Base-by-base conservation (phyloP, 2,797 vertebrate species). In the Zalophus californianus region DNA sequence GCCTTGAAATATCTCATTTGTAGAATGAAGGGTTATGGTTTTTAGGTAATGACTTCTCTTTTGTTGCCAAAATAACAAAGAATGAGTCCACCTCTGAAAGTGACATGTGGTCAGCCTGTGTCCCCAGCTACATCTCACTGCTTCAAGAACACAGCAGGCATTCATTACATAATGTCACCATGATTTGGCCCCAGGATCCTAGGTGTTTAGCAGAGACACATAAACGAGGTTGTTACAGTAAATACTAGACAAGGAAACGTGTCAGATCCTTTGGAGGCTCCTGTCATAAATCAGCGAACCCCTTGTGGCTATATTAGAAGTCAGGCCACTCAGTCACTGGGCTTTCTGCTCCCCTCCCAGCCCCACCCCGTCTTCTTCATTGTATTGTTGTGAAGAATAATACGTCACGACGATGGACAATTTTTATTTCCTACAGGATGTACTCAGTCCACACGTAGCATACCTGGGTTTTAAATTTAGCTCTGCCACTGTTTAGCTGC, bases 21-120 rank as follows among this genome's bases (percentile, higher is more conserved):
- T 27, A 54, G 78, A 95, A 80, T 48, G 35, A 95, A 95, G 41
- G 12, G 13, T 56, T 85, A 86, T 48, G 21, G 48, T 89, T 91
- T 79, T 89, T 9, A 86, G 16, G 78, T 58, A 79, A 89, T 6
- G 50, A 13, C 41, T 75, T 90, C 32, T 80, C 60, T 92, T 90
- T 62, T 77, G 56, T 64, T 32, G 54, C 14, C 15, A 21, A 32
- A 72, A 64, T 64, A 15, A n/a, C 58, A 44, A 48, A 54, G 35
- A 79, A 54, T 66, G 38, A 78, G 44, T 77, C 23, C 66, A 58
- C 83, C 38, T 86, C 80, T 83, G 6, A 83, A 86, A 35, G 23
- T 35, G 68, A 89, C 4, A 62, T 32, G 60, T 1, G 50, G 52
- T 7, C 5, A 18, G 85, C 4, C 14, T 77, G 48, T 38, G 25